Base-by-base conservation (phyloP, 2,113 vertebrate genomes). In the Pachypanchax playfairii region DNA sequence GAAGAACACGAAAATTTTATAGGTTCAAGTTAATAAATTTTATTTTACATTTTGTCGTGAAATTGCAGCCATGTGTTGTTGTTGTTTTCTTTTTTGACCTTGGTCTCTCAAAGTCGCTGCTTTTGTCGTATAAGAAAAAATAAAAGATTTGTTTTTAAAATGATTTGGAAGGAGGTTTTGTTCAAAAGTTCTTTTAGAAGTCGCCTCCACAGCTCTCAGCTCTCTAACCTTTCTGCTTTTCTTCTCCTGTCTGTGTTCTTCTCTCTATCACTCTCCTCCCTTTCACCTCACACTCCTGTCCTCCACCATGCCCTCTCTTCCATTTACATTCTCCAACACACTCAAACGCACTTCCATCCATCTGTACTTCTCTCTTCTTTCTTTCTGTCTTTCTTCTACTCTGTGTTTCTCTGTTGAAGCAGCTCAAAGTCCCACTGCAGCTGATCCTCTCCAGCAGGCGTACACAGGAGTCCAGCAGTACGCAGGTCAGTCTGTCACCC, bases 401-500 rank as follows among this genome's bases (percentile, higher is more conserved):
- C 69, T 82, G 36, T 84, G 31, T 86, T 28, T 73, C 88, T 92
- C 56, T 92, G 87, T 88, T 86, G 92, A 85, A 88, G 83, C 94
- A 98, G 96, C 96, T 82, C 96, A 99, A 91, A 99, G 97, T 91
- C 96, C 97, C 86, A 98, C 95, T 77, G 94, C 97, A 85, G 96
- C 96, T 65, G 97, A 99, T 85, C 96, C 96, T 74, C 94, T 99
- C 89, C 97, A 99, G 90, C 96, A 98, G 93, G 96, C 97, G 89
- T 99, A 99, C 88, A 95, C 97, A 8, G 96, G 97, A 94, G 96
- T 98, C 92, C 97, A 99, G 94, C 97, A 98, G 92, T 99, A 99
- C 68, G 96, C 97, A 99, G 96, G 97, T 98, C 94, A 95, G 97
- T 96, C 94, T 92, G 94, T 95, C 93, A 75, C 74, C 82, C 76